Percentiles rank a stretch among this genome's conserved stretches.
These are phyloP conservation scores for Meta bourneti DNA, from an alignment of 2,888 invertebrate species.

Conservation along the genomic window DNA sequence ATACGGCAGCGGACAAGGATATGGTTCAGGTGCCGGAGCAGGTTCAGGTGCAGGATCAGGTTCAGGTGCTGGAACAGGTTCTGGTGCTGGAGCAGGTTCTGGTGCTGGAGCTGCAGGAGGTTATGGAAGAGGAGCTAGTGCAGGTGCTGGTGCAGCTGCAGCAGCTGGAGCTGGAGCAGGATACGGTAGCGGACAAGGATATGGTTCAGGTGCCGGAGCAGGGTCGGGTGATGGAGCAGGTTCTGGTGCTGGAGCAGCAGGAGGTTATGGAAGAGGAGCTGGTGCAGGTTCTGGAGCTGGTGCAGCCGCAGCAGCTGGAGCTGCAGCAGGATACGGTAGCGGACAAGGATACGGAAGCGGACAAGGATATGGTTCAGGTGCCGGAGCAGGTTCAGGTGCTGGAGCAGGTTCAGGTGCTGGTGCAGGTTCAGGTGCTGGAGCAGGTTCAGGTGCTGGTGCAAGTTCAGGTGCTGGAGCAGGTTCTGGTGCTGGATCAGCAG, in stretches of 20 bases:
- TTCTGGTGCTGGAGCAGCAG: background rate
- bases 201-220: background rate
- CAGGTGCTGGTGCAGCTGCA: background rate
- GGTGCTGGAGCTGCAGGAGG: conserved; percentile 16
- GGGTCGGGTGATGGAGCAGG: background rate
- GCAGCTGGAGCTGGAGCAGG: background rate
- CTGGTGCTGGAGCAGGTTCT: background rate
- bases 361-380: background rate
- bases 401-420: background rate
- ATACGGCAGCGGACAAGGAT: background rate
- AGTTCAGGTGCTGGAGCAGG: background rate
- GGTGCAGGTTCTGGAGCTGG: background rate
- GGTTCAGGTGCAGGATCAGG: background rate
- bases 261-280: background rate
- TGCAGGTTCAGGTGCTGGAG: background rate
- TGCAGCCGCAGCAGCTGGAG: background rate
- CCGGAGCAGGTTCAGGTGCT: background rate
- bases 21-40: background rate
- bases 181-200: background rate
- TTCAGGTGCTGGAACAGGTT: background rate
- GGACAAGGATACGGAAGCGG: background rate
- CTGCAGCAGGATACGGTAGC: too few relatives aligned
- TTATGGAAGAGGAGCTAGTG: background rate
- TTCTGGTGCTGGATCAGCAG: background rate
- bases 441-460: background rate